phyloP scores from a whole-genome alignment of 53 echinoderm and acorn worm genomes.

The Hippasteria phrygiana region DNA sequence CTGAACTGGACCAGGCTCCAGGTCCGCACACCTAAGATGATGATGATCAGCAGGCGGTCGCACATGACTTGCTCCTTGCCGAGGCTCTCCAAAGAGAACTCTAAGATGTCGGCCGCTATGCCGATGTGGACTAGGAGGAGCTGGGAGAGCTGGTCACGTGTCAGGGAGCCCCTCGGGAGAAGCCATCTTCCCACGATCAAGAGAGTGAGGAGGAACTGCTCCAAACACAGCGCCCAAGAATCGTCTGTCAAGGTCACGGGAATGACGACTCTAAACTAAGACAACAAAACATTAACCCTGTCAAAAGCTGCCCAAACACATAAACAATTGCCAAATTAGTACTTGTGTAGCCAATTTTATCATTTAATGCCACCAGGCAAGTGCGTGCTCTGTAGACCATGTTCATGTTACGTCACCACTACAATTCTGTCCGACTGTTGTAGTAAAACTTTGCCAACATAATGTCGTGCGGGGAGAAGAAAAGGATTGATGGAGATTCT shows the following conservation, averaged over 20 bases:
- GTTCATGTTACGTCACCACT: not conserved
- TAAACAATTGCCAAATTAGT: too few relatives aligned
- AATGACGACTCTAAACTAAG: conserved; percentile 62
- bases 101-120: conserved; percentile 97
- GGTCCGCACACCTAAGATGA: conserved; percentile 85
- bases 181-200: conserved; percentile 94
- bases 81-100: conserved; percentile 87
- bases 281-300: not conserved
- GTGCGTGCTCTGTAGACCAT: too few relatives aligned
- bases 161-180: conserved; percentile 86
- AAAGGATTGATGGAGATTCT: not conserved
- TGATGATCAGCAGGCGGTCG: conserved; percentile 74
- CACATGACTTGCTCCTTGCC: conserved; percentile 82
- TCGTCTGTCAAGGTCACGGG: conserved; percentile 74
- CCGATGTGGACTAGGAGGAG: conserved; percentile 96
- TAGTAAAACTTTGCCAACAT: too few relatives aligned
- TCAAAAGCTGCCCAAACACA: too few relatives aligned
- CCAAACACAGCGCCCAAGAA: conserved; percentile 82
- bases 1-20: conserved; percentile 91
- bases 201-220: conserved; percentile 78
- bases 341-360: too few relatives aligned
- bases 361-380: too few relatives aligned
- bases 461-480: not conserved
- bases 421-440: too few relatives aligned
- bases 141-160: conserved; percentile 97